Evolutionary conservation across 2,888 invertebrate genomes (phyloP), one percentile per base, ranked within the genome.

Genomic region (Podabrus alpinus): DNA sequence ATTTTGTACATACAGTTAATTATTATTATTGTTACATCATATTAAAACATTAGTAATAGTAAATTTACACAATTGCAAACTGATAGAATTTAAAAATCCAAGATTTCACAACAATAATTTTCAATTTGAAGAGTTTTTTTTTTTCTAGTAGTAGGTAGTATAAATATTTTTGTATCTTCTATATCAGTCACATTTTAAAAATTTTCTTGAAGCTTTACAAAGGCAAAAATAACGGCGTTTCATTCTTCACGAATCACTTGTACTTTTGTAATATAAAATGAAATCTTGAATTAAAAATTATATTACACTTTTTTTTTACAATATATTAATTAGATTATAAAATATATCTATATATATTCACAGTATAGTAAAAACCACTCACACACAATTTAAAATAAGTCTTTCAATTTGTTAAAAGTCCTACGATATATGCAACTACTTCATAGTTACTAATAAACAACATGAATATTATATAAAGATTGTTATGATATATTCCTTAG

Each of bases 391-490:
- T 82, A 85, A 85, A 82, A 86, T 84, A 84, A 84, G 85, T 85
- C 84, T 84, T 84, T 85, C 81, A 86, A 86, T 86, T 86, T 85
- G 85, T 86, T 86, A 85, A 86, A 84, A 85, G 82, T 82, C 83
- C 82, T 82, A 82, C 82, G 78, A 82, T 80, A 80, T 80, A 81
- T 81, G 77, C 78, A 80, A 79, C 79, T 78, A 77, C 79, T 76
- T 83, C 81, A 81, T 84, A 82, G 81, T 80, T 77, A 75, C 79
- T 79, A 78, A 77, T 80, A 79, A 79, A 80, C 79, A 79, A 80
- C 80, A 80, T 79, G 78, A 79, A 78, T 75, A 73, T 77, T 78
- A 78, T 77, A 78, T 73, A 78, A 79, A 76, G 73, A 75, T 75
- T 79, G 77, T 79, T 79, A 79, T 75, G 77, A 80, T 79, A 79